Base-by-base conservation (phyloP, 2,888 invertebrate genomes). In the Drosophila setosimentum region DNA sequence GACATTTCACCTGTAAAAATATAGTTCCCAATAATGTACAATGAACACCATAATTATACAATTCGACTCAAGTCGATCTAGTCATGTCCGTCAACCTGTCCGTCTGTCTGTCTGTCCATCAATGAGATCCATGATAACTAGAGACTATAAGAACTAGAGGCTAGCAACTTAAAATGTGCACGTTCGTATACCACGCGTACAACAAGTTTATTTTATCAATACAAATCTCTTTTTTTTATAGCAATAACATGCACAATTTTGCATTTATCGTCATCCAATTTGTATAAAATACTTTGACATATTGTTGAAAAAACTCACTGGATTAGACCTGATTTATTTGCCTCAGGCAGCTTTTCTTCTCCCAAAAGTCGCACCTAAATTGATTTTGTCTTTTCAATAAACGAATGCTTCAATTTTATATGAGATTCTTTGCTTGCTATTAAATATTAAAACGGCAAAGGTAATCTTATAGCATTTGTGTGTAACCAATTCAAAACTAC, bases 401-500 rank as follows among this genome's bases (percentile, higher is more conserved):
- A 42, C 11, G 5, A 42, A 11, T 6, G 42, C 42, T 42, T 18
- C 0, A 11, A n/a, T 8, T 30, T 11, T 30, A n/a, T 7, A 13
- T 30, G n/a, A 7, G n/a, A 51, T 51, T 32, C 16, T 21, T 33
- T 21, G 5, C 16, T 21, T 32, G 32, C 29, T 32, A 35, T 21
- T 61, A 48, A n/a, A n/a, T 63, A 63, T 32, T 29, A 2, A 48
- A 29, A n/a, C 8, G 18, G 7, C 11, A 33, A 16, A 3, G 16
- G 33, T 32, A 63, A 51, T 58, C 50, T 54, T 33, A 32, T 27
- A 33, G 32, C 32, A 55, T 53, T 55, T 53, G 6, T 24, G 18
- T 37, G 32, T 45, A 24, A 24, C 24, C 37, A 63, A 42, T 37
- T 33, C n/a, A n/a, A 57, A 54, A 60, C 57, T 53, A 51, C 37